These are phyloP conservation scores for Drosophila atripex DNA, from an alignment of 2,888 invertebrate genomes.

Conservation along the genomic window DNA sequence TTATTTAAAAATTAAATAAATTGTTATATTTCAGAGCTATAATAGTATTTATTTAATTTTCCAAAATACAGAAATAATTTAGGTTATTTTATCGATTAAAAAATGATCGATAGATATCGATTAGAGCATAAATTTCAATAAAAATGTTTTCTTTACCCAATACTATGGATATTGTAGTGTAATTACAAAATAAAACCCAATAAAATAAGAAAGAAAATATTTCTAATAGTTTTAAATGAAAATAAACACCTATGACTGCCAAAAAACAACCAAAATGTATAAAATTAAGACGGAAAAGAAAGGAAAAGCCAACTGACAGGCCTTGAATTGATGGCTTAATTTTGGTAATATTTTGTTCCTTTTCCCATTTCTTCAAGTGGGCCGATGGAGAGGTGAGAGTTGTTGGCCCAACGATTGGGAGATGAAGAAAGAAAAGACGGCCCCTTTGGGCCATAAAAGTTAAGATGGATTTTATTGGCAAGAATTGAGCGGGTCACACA, in stretches of 20 bases:
- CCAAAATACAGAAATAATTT: no score
- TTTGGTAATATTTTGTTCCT: neutral
- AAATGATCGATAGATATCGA: no score
- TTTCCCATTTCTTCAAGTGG: neutral
- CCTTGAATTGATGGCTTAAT: neutral
- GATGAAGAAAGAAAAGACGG: constrained; percentile 2
- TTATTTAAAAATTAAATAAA: no score
- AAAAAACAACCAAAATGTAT: neutral
- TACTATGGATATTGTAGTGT: no score
- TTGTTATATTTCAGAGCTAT: no score
- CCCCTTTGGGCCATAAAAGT: constrained; percentile 60
- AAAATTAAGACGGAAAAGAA: neutral
- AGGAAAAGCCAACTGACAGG: neutral
- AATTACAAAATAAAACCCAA: no score
- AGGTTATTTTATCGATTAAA: no score
- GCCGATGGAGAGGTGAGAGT: neutral
- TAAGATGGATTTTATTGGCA: constrained; percentile 74
- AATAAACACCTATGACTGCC: neutral
- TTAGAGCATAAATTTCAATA: no score
- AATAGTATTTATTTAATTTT: no score
- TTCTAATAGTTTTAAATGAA: no score
- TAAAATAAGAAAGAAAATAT: no score
- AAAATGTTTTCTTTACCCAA: no score
- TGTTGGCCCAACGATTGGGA: neutral
- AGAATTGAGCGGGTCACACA: constrained; percentile 59